phyloP scores from a whole-genome alignment of 2,888 invertebrate genomes.

The Nemapogon koenigi region DNA sequence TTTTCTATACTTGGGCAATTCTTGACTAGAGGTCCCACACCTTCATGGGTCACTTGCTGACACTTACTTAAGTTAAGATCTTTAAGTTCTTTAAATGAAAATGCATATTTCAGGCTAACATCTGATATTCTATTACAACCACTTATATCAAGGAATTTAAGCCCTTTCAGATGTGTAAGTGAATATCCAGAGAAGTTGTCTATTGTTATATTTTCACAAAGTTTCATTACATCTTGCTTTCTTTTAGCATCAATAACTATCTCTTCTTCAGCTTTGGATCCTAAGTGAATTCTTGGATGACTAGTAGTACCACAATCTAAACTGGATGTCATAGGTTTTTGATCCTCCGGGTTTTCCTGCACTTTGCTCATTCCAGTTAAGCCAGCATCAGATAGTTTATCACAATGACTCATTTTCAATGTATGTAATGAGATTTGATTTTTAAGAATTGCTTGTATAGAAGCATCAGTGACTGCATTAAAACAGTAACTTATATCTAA shows the following conservation, averaged over 20 bases:
- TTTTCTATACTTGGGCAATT: conserved; percentile 75
- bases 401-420: conserved; percentile 71
- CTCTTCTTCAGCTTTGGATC: conserved; percentile 73
- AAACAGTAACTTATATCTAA: conserved; percentile 74
- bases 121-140: conserved; percentile 76
- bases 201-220: conserved; percentile 61
- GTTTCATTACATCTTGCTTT: conserved; percentile 67
- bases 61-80: conserved; percentile 71
- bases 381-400: conserved; percentile 73
- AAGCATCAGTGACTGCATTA: conserved; percentile 73
- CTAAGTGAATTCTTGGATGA: conserved; percentile 58
- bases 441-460: conserved; percentile 71
- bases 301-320: conserved; percentile 27
- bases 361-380: conserved; percentile 70
- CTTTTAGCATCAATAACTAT: conserved; percentile 71
- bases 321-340: conserved; percentile 32
- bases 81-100: conserved; percentile 69
- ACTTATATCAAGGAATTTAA: conserved; percentile 68
- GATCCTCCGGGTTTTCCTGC: conserved; percentile 29
- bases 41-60: conserved; percentile 71
- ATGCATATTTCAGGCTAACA: conserved; percentile 71
- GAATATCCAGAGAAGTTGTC: conserved; percentile 55
- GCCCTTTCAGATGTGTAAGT: conserved; percentile 56
- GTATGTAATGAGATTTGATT: conserved; percentile 64
- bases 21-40: conserved; percentile 67